A percentile compares a stretch with the other conserved stretches of the same genome.
Conservation (phyloP, 2,888 invertebrate genomes). For the Protonemura montana region DNA sequence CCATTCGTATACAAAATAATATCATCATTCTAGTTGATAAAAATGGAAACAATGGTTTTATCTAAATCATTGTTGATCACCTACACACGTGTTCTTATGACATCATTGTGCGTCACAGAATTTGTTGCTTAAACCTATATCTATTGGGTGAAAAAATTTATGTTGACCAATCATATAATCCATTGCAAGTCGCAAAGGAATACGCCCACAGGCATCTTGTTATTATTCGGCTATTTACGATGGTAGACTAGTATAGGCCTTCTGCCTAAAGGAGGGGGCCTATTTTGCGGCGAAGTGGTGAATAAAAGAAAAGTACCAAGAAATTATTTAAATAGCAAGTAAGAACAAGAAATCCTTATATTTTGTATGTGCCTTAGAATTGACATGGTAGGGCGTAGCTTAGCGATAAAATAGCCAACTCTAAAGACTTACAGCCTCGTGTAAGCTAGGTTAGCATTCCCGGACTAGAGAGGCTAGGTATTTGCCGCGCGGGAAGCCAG, state of each 20-base stretch:
- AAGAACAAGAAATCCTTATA: background rate
- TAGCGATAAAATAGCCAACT: background rate
- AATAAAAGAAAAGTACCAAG: background rate
- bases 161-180: constrained; percentile 52
- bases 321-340: background rate
- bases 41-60: constrained; percentile 17
- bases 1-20: too few species aligned
- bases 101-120: constrained; percentile 54
- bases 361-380: background rate
- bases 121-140: constrained; percentile 50
- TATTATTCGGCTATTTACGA: constrained; percentile 59
- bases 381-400: background rate
- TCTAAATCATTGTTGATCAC: background rate
- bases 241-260: constrained; percentile 53
- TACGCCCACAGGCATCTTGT: constrained; percentile 56
- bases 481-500: constrained; percentile 23
- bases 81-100: constrained; percentile 55
- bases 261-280: constrained; percentile 20
- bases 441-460: constrained; percentile 20
- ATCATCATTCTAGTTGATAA: background rate
- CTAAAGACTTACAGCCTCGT: background rate
- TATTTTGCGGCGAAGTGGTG: background rate
- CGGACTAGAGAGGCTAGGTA: background rate
- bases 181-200: constrained; percentile 37
- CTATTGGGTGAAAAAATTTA: constrained; percentile 51